Conservation (phyloP, 1,140 invertebrate species). For the Drosophila pectinifera region DNA sequence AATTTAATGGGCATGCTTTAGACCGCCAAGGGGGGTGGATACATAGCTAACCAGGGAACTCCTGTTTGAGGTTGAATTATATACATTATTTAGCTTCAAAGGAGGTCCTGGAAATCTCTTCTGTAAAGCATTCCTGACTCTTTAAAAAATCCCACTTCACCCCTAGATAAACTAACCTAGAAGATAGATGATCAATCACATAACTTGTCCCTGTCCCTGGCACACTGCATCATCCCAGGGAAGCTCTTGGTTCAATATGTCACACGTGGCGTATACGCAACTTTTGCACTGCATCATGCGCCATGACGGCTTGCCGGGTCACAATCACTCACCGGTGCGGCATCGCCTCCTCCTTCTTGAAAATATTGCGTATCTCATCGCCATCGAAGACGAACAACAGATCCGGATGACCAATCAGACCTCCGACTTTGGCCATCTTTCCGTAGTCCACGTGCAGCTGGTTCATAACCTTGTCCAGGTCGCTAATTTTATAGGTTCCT, state of each 20-base stretch:
- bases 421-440: conserved; percentile 90
- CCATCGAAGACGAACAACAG: conserved; percentile 92
- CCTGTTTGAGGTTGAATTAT: too few species aligned
- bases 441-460: conserved; percentile 89
- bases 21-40: neutral
- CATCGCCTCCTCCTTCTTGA: conserved; percentile 90
- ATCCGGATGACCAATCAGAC: conserved; percentile 91
- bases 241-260: conserved; percentile 11
- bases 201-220: neutral
- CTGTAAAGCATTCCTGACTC: neutral
- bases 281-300: conserved; percentile 11
- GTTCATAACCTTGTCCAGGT: conserved; percentile 90
- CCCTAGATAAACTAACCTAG: neutral
- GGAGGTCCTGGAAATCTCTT: neutral
- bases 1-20: conserved; percentile 18
- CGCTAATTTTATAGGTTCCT: conserved; percentile 91
- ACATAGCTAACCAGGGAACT: too few species aligned
- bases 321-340: conserved; percentile 86
- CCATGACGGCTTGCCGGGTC: neutral
- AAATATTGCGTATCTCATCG: conserved; percentile 91
- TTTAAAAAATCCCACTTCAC: neutral
- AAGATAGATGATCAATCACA: neutral
- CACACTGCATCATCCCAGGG: neutral
- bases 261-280: conserved; percentile 32
- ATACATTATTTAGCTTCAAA: too few species aligned